Percentiles rank a stretch among this genome's conserved stretches.
Conservation (phyloP, 2,888 invertebrate species). For the Caenorhabditis doughertyi region DNA sequence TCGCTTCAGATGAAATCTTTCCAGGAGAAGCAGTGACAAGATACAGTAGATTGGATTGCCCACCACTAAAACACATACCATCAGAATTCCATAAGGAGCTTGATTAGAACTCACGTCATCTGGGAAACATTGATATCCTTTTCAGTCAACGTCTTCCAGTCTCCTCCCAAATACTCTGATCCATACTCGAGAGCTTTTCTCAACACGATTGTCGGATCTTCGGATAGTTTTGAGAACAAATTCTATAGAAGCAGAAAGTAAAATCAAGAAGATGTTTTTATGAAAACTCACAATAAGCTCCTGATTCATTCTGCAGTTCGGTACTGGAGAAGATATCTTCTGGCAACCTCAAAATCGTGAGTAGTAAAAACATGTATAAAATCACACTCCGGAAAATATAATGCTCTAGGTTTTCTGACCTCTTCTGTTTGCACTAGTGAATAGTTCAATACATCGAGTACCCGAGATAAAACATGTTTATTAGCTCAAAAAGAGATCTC, state of each 20-base stretch:
- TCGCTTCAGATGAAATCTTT: slow-evolving; percentile 81
- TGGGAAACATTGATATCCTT: slow-evolving; percentile 20
- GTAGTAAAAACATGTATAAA: no score
- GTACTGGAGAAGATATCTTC: no score
- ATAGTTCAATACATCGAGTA: no score
- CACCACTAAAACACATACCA: slow-evolving; percentile 9
- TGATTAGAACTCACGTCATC: slow-evolving; percentile 4
- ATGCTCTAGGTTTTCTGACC: no score
- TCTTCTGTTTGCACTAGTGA: no score
- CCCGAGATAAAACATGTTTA: no score
- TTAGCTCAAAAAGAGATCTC: no score
- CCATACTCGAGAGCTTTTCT: slow-evolving; percentile 34
- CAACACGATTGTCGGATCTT: not conserved
- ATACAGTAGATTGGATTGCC: slow-evolving; percentile 34
- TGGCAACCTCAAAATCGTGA: no score
- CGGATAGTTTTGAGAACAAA: slow-evolving; percentile 9
- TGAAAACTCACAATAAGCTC: slow-evolving; percentile 8
- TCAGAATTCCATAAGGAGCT: not conserved
- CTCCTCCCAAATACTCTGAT: slow-evolving; percentile 23
- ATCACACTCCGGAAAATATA: no score
- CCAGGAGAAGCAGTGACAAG: not conserved
- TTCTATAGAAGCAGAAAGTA: not conserved
- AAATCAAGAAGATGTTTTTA: not conserved
- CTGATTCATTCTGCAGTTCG: slow-evolving; percentile 15
- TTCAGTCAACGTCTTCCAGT: slow-evolving; percentile 25